Evolutionary conservation across 1,140 invertebrate species (phyloP).

Genomic region (Venustaconcha ellipsiformis): DNA sequence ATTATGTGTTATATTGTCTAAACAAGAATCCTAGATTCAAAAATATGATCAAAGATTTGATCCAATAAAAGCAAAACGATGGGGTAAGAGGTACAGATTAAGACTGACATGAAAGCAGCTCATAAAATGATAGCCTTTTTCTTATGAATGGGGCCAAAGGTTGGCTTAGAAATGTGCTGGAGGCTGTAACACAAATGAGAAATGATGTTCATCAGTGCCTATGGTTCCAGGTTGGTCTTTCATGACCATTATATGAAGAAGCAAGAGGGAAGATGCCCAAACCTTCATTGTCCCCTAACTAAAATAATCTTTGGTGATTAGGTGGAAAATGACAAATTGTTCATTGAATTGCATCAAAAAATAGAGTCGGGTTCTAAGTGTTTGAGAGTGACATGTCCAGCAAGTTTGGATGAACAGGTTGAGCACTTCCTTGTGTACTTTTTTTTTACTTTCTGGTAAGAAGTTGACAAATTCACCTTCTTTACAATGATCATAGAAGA

Average conservation of each 20-base stretch:
- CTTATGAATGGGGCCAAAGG: slow-evolving; percentile 25
- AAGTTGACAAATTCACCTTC: slow-evolving; percentile 27
- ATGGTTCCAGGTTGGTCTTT: slow-evolving; percentile 11
- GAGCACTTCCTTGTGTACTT: background rate
- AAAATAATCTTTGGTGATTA: no score
- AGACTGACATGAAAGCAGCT: slow-evolving; percentile 13
- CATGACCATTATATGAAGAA: slow-evolving; percentile 5
- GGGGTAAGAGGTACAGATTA: slow-evolving; percentile 12
- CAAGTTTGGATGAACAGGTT: slow-evolving; percentile 13
- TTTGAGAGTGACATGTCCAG: slow-evolving; percentile 10
- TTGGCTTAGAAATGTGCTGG: slow-evolving; percentile 21
- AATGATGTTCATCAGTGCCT: slow-evolving; percentile 30
- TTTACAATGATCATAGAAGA: slow-evolving; percentile 28
- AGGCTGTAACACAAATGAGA: slow-evolving; percentile 10
- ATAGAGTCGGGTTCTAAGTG: slow-evolving; percentile 11
- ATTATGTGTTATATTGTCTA: slow-evolving; percentile 31
- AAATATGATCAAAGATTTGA: slow-evolving; percentile 24
- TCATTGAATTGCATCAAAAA: slow-evolving; percentile 23
- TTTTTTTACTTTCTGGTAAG: background rate
- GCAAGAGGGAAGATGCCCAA: slow-evolving; percentile 14
- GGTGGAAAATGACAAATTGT: slow-evolving; percentile 18
- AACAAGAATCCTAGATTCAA: slow-evolving; percentile 38
- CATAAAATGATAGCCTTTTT: slow-evolving; percentile 18
- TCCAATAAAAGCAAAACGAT: slow-evolving; percentile 13
- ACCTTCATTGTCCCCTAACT: slow-evolving; percentile 24